Evolutionary conservation across 2,888 invertebrate genomes (phyloP).

Genomic region (Leptopilina drosophilae): DNA sequence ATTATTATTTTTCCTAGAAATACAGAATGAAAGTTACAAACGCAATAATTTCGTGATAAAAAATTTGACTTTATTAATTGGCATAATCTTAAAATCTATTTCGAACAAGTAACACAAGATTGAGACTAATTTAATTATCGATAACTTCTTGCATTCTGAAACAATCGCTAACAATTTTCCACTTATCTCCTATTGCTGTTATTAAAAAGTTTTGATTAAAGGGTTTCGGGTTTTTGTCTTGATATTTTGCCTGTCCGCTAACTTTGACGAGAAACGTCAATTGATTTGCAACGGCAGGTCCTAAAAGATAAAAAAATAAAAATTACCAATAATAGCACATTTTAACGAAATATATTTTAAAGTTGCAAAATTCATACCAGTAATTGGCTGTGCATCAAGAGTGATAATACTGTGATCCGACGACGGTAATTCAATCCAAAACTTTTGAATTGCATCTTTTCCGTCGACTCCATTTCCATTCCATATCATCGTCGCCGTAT

Average conservation of each 20-base stretch:
- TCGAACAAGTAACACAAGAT: background rate
- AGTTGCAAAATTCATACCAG: constrained; percentile 75
- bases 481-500: constrained; percentile 92
- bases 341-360: background rate
- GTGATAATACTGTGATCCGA: constrained; percentile 88
- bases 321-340: background rate
- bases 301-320: constrained; percentile 73
- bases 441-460: constrained; percentile 90
- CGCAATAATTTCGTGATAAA: too few species aligned
- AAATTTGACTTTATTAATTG: background rate
- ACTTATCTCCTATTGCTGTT: constrained; percentile 92
- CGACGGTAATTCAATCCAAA: constrained; percentile 89
- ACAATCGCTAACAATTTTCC: constrained; percentile 95
- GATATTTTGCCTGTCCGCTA: constrained; percentile 88
- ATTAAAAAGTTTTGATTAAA: constrained; percentile 93
- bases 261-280: constrained; percentile 90
- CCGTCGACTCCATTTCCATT: constrained; percentile 93
- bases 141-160: constrained; percentile 85
- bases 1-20: too few species aligned
- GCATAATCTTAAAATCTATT: background rate
- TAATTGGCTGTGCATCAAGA: constrained; percentile 92
- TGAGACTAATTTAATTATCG: background rate
- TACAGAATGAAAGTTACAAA: too few species aligned
- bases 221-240: constrained; percentile 80
- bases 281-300: constrained; percentile 86